Evolutionary conservation across 2,113 vertebrate genomes (phyloP), one percentile per base, ranked within the genome.

Genomic region (Galemys pyrenaicus): DNA sequence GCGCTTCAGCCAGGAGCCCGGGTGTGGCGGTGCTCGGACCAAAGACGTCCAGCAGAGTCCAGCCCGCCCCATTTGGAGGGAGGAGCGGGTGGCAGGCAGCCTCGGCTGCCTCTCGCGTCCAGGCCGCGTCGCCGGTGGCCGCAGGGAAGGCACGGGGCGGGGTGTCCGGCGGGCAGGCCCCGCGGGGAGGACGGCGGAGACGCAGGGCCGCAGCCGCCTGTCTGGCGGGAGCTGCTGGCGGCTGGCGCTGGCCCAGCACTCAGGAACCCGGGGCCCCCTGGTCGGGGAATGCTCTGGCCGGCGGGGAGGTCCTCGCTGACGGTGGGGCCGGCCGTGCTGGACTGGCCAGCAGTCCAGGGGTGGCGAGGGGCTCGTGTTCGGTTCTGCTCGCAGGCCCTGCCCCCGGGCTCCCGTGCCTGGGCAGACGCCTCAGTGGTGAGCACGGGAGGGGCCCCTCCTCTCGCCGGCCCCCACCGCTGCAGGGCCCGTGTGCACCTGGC

Each of bases 251-350:
- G 54, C 8, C 3, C 17, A 9, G 46, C 74, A 26, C 81, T 92
- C 95, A 91, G 96, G 96, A 67, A 89, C 70, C 91, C 90, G 86
- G 67, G 2, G 3, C 71, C 77, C 81, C 74, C 39, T 62, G 16
- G 0, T 0, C 1, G 32, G 44, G 54, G 75, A 68, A 74, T 58
- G 70, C 24, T 84, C 46, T 37, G 54, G 2, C 26, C 0, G 0
- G 56, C 62, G 81, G 88, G n/a, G n/a, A n/a, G n/a, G n/a, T n/a
- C n/a, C n/a, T n/a, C n/a, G n/a, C n/a, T n/a, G n/a, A n/a, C n/a
- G n/a, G n/a, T n/a, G n/a, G n/a, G n/a, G n/a, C n/a, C n/a, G n/a
- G n/a, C n/a, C n/a, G n/a, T n/a, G n/a, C n/a, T n/a, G n/a, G n/a
- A n/a, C n/a, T n/a, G n/a, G n/a, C n/a, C n/a, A n/a, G n/a, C n/a